Base-by-base conservation (phyloP, 2,113 vertebrate genomes). In the Oxygymnocypris stewartii region DNA sequence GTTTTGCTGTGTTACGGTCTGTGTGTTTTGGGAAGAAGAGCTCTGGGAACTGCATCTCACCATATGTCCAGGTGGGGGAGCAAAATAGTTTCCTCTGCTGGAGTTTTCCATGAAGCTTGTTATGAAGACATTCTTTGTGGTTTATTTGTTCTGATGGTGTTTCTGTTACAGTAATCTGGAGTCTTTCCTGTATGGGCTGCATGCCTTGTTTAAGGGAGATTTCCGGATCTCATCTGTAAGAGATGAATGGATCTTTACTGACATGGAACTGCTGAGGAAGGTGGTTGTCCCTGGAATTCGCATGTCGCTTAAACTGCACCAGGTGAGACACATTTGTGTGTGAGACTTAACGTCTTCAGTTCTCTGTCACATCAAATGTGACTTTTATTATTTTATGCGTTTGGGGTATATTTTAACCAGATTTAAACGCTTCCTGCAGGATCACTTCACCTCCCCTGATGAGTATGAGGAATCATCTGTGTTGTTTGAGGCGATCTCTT, bases 241-340 rank as follows among this genome's bases (percentile, higher is more conserved):
- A 89, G 98, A 99, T 8, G 98, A 99, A 90, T 99, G 98, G 98
- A 98, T 99, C 91, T 99, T 99, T 89, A 97, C 98, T 23, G 98
- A 99, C 92, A 99, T 99, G 98, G 98, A 99, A 87, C 93, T 99
- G 75, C 94, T 99, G 86, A 96, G 97, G 92, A 99, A 99, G 90
- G 98, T 99, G 2, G 98, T 99, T 63, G 98, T 99, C 74, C 98
- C 98, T 85, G 98, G 97, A 91, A 98, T 99, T 90, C 96, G 98
- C 51, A 99, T 99, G 97, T 99, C 98, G 80, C 96, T 99, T 75
- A 99, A 99, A 92, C 92, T 99, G 9, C 98, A 99, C 92, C 98
- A 99, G 97, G 98, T 99, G 92, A 94, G 88, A 16, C 0, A 57
- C 16, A 20, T 57, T 51, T n/a, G 6, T 23, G 23, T 57, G 4